Base-by-base conservation (phyloP, 2,888 invertebrate genomes). In the Pollenia angustigena region DNA sequence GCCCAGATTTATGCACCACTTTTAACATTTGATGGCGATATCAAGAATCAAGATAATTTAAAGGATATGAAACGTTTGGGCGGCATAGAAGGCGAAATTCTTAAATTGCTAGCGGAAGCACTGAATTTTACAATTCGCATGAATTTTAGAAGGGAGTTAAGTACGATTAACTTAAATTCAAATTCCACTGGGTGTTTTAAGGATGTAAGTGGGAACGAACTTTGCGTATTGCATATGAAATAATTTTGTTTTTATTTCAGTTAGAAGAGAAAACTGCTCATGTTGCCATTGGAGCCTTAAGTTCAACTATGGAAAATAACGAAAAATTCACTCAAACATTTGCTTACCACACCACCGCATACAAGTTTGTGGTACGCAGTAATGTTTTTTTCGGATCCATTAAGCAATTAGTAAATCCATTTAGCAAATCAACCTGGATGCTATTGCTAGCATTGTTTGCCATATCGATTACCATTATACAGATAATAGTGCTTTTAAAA, bases 11-110 rank as follows among this genome's bases (percentile, higher is more conserved):
- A 89, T 50, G 84, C 89, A n/a, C 92, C 92, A 0, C 85, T 90
- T 10, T 46, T 91, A 8, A 86, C 56, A 7, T 92, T 92, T 46
- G 4, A 80, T 0, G 92, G 93, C 0, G 86, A 93, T 62, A 14
- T 1, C 0, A 44, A 23, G 0, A 89, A 90, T 80, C 80, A 89
- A 12, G 44, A 76, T 2, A 85, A 82, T 4, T 86, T 90, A 9
- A 75, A 85, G 7, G 80, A 90, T 12, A 71, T 58, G 12, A 69
- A 81, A 40, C 90, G 89, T 0, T 87, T 92, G 0, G 76, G 68
- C 0, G 93, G 93, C 1, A 89, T 92, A 46, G 93, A 93, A 54
- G 92, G 91, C 0, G 89, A 90, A 40, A 71, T 92, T 9, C 80
- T 93, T 2, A 90, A 89, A 46, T 4, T 87, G 8, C 62, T 92